phyloP scores from a whole-genome alignment of 2,888 invertebrate species.

The Drosophila merina region DNA sequence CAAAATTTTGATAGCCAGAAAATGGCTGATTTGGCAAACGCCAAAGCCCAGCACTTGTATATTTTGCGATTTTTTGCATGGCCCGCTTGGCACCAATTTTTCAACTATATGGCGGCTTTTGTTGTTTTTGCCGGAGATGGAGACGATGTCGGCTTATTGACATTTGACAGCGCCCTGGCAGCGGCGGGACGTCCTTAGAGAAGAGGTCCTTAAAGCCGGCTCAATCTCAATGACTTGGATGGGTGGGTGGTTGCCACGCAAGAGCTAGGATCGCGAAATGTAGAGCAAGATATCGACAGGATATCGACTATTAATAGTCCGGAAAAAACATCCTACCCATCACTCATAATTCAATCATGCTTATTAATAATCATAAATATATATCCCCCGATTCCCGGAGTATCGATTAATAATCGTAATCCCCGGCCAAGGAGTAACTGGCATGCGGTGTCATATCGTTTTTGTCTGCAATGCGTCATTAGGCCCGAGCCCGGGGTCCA shows the following conservation, averaged over 20 bases:
- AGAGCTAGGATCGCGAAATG: no score
- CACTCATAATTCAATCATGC: neutral
- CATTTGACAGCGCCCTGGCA: slow-evolving; percentile 48
- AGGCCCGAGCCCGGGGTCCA: slow-evolving; percentile 17
- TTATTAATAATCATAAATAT: slow-evolving; percentile 6
- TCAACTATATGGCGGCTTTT: neutral
- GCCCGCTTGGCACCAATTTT: slow-evolving; percentile 49
- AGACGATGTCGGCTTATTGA: slow-evolving; percentile 53
- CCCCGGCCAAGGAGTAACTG: slow-evolving; percentile 4
- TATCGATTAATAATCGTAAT: slow-evolving; percentile 12
- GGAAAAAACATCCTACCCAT: neutral
- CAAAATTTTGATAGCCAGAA: slow-evolving; percentile 13
- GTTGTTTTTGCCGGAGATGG: slow-evolving; percentile 45
- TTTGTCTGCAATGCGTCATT: slow-evolving; percentile 54
- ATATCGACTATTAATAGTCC: neutral
- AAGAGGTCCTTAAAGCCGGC: slow-evolving; percentile 43
- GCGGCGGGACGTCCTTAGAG: slow-evolving; percentile 45
- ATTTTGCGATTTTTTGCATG: slow-evolving; percentile 29
- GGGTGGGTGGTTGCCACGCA: no score
- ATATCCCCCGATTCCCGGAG: neutral
- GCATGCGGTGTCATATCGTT: slow-evolving; percentile 29
- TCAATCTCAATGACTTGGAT: slow-evolving; percentile 35
- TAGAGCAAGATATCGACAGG: no score
- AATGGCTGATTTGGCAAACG: slow-evolving; percentile 31
- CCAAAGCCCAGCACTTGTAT: neutral